phyloP scores from a whole-genome alignment of 2,888 invertebrate species.

The Allygus modestus region DNA sequence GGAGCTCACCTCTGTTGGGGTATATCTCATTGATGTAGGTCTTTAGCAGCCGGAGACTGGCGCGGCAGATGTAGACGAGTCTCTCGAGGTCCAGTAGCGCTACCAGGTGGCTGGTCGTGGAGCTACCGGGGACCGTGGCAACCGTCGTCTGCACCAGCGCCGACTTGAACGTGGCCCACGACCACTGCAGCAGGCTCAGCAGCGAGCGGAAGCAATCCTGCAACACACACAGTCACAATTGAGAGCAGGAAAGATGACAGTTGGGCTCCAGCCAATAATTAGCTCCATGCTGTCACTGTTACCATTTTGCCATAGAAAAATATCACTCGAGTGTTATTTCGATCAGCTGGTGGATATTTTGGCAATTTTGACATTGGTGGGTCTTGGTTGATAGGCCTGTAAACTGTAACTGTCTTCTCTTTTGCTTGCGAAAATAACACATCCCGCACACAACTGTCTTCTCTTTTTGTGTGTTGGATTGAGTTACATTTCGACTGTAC shows the following conservation, averaged over 20 bases:
- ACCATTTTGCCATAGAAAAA: too few relatives aligned
- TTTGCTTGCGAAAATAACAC: too few relatives aligned
- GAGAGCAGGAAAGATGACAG: neutral
- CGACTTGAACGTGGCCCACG: slow-evolving; percentile 92
- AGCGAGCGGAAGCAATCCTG: slow-evolving; percentile 89
- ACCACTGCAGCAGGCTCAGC: slow-evolving; percentile 92
- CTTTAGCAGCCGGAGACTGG: slow-evolving; percentile 87
- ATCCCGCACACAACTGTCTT: too few relatives aligned
- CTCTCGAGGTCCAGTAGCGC: slow-evolving; percentile 85
- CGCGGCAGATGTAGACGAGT: slow-evolving; percentile 90
- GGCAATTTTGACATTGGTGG: too few relatives aligned
- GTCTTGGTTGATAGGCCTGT: too few relatives aligned
- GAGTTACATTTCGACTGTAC: too few relatives aligned
- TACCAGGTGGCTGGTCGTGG: slow-evolving; percentile 55
- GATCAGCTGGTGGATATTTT: too few relatives aligned
- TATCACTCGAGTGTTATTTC: too few relatives aligned
- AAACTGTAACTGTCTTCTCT: too few relatives aligned
- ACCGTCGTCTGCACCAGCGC: slow-evolving; percentile 79
- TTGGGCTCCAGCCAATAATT: too few relatives aligned
- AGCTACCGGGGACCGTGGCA: slow-evolving; percentile 7
- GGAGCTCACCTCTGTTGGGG: slow-evolving; percentile 81
- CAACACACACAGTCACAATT: slow-evolving; percentile 51
- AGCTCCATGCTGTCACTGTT: too few relatives aligned
- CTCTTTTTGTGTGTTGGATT: too few relatives aligned
- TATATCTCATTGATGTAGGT: slow-evolving; percentile 95